A percentile compares a stretch with the other conserved stretches of the same genome.
phyloP scores from a whole-genome alignment of 2,888 invertebrate genomes.

The Drosophila tripunctata region DNA sequence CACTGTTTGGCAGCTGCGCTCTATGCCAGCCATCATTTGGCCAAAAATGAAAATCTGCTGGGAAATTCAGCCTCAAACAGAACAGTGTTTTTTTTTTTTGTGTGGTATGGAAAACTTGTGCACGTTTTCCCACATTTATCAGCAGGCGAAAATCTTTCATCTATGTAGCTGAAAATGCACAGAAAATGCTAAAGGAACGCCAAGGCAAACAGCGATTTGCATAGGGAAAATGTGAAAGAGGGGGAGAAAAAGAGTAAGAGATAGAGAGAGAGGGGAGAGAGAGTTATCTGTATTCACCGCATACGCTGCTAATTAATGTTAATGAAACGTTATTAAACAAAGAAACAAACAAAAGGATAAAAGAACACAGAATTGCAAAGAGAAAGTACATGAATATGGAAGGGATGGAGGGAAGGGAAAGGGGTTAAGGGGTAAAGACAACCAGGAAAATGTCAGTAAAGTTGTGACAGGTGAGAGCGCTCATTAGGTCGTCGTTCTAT shows the following conservation, averaged over 20 bases:
- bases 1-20: too few relatives aligned
- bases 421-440: too few relatives aligned
- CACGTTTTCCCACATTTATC: conserved; percentile 76
- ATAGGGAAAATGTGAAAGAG: conserved; percentile 28
- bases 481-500: conserved; percentile 1
- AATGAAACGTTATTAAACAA: conserved; percentile 7
- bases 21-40: too few relatives aligned
- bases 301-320: conserved; percentile 33
- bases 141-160: conserved; percentile 52
- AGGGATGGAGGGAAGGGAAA: background rate
- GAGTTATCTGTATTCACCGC: background rate
- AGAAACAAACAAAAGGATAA: background rate
- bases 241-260: background rate
- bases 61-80: conserved; percentile 4
- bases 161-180: conserved; percentile 33
- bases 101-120: conserved; percentile 56
- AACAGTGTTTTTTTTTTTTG: too few relatives aligned
- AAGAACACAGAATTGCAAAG: background rate
- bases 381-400: too few relatives aligned
- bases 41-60: conserved; percentile 9
- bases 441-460: background rate
- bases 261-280: background rate
- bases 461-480: conserved; percentile 9
- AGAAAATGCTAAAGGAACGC: conserved; percentile 8
- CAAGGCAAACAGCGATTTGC: conserved; percentile 55